A percentile compares a stretch with the other conserved stretches of the same genome.
Evolutionary conservation across 1,140 invertebrate species (phyloP).

Genomic region (Ladona fulva): DNA sequence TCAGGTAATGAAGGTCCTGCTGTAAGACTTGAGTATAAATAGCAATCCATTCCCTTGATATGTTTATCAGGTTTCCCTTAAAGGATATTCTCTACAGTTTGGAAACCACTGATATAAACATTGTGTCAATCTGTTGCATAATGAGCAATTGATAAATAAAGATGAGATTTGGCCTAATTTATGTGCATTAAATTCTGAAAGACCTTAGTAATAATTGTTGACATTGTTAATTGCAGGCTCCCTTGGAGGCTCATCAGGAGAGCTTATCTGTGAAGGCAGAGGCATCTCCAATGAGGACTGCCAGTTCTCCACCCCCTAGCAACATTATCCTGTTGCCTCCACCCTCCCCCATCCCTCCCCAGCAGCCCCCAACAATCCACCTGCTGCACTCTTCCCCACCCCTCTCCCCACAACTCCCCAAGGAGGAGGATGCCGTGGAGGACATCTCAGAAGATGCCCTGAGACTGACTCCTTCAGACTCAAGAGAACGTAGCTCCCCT

Average conservation of each 20-base stretch:
- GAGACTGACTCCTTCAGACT: slow-evolving; percentile 28
- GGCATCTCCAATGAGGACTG: background rate
- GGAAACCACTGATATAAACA: too few species aligned
- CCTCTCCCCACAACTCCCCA: background rate
- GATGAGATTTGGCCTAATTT: too few species aligned
- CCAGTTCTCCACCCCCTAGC: background rate
- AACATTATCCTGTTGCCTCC: slow-evolving; percentile 28
- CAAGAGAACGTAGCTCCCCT: slow-evolving; percentile 24
- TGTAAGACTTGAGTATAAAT: too few species aligned
- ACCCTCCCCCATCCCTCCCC: slow-evolving; percentile 27
- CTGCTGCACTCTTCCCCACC: slow-evolving; percentile 29
- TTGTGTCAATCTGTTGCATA: too few species aligned
- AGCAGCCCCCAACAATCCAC: background rate
- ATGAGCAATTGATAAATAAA: too few species aligned
- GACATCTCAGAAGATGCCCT: background rate
- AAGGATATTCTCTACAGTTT: too few species aligned
- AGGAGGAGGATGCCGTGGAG: background rate
- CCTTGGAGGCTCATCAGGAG: background rate
- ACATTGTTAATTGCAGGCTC: too few species aligned
- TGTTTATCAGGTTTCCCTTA: too few species aligned
- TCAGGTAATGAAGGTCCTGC: too few species aligned
- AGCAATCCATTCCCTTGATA: too few species aligned
- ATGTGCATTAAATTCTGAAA: too few species aligned
- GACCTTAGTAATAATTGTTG: too few species aligned
- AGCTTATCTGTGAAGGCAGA: background rate